Evolutionary conservation across 2,113 vertebrate genomes (phyloP).

Genomic region (Phalacrocorax brasilianus): DNA sequence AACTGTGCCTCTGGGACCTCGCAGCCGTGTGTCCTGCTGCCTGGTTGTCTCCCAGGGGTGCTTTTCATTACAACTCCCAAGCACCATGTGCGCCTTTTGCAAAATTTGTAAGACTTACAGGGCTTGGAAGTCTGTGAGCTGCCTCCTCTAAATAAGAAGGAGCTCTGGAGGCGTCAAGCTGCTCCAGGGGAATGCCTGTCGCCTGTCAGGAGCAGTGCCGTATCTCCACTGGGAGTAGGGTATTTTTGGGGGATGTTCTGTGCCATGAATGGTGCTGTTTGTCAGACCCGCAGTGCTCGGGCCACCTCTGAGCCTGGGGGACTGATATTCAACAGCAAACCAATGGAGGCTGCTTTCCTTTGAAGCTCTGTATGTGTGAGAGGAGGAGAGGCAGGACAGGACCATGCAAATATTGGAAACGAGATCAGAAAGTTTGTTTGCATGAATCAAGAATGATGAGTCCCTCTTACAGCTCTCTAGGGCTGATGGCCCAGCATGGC

Average conservation of each 20-base stretch:
- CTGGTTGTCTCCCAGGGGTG: not conserved
- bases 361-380: not conserved
- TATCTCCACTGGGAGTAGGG: not conserved
- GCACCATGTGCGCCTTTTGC: not conserved
- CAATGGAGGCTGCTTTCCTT: not conserved
- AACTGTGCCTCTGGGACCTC: not conserved
- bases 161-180: not conserved
- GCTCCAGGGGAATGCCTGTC: not conserved
- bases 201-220: accelerated
- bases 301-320: not conserved
- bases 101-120: not conserved
- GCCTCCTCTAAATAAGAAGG: not conserved
- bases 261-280: not conserved
- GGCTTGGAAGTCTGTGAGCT: not conserved
- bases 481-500: not conserved
- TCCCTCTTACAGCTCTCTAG: not conserved
- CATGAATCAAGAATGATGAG: not conserved
- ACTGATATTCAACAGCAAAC: not conserved
- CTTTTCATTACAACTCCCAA: not conserved
- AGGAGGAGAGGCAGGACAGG: not conserved
- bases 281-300: not conserved
- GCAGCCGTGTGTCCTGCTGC: accelerated
- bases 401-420: not conserved
- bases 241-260: not conserved
- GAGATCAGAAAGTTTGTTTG: not conserved